Evolutionary conservation across 1,140 invertebrate genomes (phyloP).

Genomic region (Diabrotica undecimpunctata): DNA sequence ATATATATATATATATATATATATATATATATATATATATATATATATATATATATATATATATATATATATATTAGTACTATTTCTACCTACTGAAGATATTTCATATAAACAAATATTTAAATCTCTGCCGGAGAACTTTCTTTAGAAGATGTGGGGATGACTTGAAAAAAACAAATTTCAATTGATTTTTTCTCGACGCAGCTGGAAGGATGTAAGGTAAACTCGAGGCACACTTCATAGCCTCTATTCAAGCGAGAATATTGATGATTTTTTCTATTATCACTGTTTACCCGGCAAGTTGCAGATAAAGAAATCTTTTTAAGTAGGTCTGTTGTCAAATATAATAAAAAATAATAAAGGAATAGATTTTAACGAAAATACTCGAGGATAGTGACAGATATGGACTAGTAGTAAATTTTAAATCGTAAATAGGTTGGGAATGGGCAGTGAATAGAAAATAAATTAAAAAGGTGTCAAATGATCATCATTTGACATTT

Average conservation of each 20-base stretch:
- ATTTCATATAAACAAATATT: no score
- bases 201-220: background rate
- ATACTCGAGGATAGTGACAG: background rate
- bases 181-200: background rate
- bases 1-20: no score
- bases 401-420: background rate
- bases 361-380: background rate
- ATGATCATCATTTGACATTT: no score
- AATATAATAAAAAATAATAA: constrained; percentile 3
- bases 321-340: background rate
- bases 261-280: constrained; percentile 1
- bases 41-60: no score
- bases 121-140: no score
- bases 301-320: background rate
- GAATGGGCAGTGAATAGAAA: no score
- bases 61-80: no score
- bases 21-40: no score
- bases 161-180: background rate
- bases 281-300: background rate
- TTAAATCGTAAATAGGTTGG: no score
- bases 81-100: no score
- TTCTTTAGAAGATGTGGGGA: no score
- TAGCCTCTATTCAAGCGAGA: background rate
- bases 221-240: constrained; percentile 1
- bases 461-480: no score